Percentiles rank a stretch among this genome's conserved stretches.
Conservation (phyloP, 2,797 vertebrate species). For the Nannoperca obscura region DNA sequence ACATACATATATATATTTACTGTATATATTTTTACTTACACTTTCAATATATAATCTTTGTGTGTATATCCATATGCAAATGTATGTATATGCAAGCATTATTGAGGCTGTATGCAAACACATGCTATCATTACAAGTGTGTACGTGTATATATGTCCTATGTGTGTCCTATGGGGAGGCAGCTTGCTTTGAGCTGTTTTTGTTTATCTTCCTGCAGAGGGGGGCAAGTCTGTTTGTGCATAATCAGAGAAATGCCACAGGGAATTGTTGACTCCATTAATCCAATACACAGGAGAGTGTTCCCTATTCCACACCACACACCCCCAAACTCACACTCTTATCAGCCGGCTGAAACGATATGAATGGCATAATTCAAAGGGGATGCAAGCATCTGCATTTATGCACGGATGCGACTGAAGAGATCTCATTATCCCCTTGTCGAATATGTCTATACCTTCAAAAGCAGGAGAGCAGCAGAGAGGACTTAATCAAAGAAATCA, state of each 20-base stretch:
- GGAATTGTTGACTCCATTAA: conserved; percentile 79
- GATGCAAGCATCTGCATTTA: conserved; percentile 47
- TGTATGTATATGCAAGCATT: conserved; percentile 16
- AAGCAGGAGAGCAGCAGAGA: conserved; percentile 27
- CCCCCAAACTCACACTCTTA: conserved; percentile 47
- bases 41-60: background rate
- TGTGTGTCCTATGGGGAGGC: conserved; percentile 55
- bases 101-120: conserved; percentile 9
- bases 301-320: conserved; percentile 48
- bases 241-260: conserved; percentile 71
- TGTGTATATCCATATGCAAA: conserved; percentile 19
- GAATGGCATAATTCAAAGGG: conserved; percentile 35
- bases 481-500: conserved; percentile 40
- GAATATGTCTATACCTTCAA: conserved; percentile 37
- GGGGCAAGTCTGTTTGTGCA: conserved; percentile 51
- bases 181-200: conserved; percentile 71
- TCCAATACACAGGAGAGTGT: conserved; percentile 57
- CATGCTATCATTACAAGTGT: conserved; percentile 10
- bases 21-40: background rate
- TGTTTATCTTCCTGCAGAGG: conserved; percentile 62
- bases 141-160: background rate
- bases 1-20: background rate
- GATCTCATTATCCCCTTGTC: conserved; percentile 66
- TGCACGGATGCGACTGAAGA: conserved; percentile 45
- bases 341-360: conserved; percentile 48